Evolutionary conservation across 2,113 vertebrate species (phyloP).

Genomic region (Salvator merianae): DNA sequence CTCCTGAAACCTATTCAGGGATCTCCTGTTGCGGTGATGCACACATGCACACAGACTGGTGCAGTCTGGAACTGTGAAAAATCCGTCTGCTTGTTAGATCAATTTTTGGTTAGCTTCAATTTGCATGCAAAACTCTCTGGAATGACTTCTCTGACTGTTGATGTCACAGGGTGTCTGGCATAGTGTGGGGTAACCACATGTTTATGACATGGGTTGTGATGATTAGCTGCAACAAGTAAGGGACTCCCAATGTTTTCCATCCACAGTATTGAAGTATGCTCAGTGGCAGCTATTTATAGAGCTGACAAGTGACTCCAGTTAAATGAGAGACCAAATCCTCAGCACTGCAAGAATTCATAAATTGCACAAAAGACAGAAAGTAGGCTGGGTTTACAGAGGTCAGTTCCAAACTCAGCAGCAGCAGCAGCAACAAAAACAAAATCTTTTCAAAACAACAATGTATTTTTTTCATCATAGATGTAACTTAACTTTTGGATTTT

Average conservation of each 20-base stretch:
- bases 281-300: constrained; percentile 22
- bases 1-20: constrained; percentile 34
- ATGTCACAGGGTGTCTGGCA: not conserved
- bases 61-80: constrained; percentile 1
- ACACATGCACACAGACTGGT: not conserved
- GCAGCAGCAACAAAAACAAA: not conserved
- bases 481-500: not conserved
- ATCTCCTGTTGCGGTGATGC: constrained; percentile 28
- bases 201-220: constrained; percentile 27
- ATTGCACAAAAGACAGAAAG: not conserved
- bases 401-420: not conserved
- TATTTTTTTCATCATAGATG: not conserved
- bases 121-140: not conserved
- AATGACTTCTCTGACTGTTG: not conserved
- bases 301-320: constrained; percentile 39
- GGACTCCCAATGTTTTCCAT: constrained; percentile 40
- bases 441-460: not conserved
- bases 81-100: not conserved
- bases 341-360: constrained; percentile 7
- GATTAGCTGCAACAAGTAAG: constrained; percentile 9
- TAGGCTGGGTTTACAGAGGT: not conserved
- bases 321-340: constrained; percentile 3
- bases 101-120: not conserved
- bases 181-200: rapidly evolving
- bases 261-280: constrained; percentile 22